Base-by-base conservation (phyloP, 2,797 vertebrate genomes). In the Pangasius djambal region DNA sequence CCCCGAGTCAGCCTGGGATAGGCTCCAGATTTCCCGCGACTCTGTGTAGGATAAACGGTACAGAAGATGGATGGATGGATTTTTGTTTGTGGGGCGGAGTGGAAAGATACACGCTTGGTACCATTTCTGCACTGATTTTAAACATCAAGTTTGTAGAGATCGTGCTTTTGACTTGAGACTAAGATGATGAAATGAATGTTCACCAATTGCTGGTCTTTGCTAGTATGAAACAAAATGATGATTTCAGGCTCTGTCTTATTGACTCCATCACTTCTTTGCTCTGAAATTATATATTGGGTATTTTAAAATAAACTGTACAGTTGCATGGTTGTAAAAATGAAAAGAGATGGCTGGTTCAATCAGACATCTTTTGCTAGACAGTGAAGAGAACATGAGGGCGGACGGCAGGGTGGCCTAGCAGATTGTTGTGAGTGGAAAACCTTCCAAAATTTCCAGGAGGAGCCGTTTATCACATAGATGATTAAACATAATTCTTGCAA, bases 401-500 rank as follows among this genome's bases (percentile, higher is more conserved):
- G 88, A 89, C 89, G 86, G 89, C 86, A 84, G 84, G 86, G 72
- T 40, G 74, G 84, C 87, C 69, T 91, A 90, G 89, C 88, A 83
- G 82, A 40, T 88, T 69, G 61, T 89, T 70, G 22, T 55, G 70
- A 63, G 70, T 82, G 59, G 89, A 91, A 90, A 90, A 75, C 83
- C 90, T 86, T 90, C 88, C 89, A 91, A 91, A 91, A 85, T 70
- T 61, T 89, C 87, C 78, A 22, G 83, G 48, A 87, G 85, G 85
- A 89, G 83, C 34, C 85, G 44, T 91, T 86, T 90, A 88, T 91
- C 87, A 87, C 84, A 37, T 84, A 55, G 75, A 89, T 85, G 86
- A 87, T 85, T 86, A 81, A 88, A 61, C 85, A 83, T 82, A 78
- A 83, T 83, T 67, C 25, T 65, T 10, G 13, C 61, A 52, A 74